Conservation (phyloP, 2,797 vertebrate genomes). For the Acanthurus lineatus region DNA sequence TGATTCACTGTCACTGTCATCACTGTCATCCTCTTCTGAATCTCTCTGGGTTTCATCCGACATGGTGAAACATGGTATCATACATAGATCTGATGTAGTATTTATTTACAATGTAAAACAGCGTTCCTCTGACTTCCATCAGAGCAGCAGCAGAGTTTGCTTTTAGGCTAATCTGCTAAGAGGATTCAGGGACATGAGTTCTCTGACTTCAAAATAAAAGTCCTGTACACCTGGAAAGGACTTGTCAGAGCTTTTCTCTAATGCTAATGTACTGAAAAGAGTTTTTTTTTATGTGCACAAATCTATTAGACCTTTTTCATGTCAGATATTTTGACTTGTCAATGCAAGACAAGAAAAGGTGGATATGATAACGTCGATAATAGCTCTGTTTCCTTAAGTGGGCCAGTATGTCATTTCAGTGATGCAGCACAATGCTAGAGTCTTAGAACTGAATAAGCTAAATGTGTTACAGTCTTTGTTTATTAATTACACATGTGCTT, state of each 20-base stretch:
- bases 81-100: neutral
- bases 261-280: neutral
- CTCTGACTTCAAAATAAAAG: constrained; percentile 57
- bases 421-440: no score
- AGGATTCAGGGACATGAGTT: constrained; percentile 58
- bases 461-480: neutral
- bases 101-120: neutral
- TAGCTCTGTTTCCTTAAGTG: no score
- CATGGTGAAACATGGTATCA: constrained; percentile 32
- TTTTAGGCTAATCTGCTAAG: constrained; percentile 67
- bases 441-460: neutral
- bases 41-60: constrained; percentile 37
- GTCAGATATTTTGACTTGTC: neutral
- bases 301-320: no score
- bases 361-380: neutral
- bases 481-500: neutral
- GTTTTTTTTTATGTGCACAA: neutral
- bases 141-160: constrained; percentile 1
- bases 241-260: neutral
- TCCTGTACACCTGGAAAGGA: neutral
- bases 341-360: neutral
- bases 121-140: neutral
- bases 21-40: constrained; percentile 60
- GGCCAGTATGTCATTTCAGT: neutral
- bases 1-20: constrained; percentile 42